Evolutionary conservation across 2,113 vertebrate genomes (phyloP).

Genomic region (Tyto alba): DNA sequence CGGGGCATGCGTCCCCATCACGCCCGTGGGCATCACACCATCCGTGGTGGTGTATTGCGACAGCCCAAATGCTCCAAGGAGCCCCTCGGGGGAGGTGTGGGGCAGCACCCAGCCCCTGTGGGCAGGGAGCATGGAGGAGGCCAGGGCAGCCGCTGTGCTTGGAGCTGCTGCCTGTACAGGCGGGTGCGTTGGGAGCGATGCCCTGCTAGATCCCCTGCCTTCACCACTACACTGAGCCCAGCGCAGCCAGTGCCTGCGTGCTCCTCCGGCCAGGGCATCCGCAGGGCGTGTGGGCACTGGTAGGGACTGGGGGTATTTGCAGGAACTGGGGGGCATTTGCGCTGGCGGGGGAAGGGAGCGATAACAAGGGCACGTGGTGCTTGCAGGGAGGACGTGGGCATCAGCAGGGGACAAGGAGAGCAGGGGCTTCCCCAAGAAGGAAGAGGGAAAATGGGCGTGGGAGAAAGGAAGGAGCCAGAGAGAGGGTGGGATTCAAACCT

Average conservation of each 20-base stretch:
- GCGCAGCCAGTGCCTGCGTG: accelerated
- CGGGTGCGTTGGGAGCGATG: not conserved
- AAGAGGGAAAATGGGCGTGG: not conserved
- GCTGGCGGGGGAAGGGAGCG: too few relatives aligned
- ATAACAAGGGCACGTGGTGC: accelerated
- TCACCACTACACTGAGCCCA: not conserved
- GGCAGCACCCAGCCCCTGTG: not conserved
- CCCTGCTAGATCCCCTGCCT: not conserved
- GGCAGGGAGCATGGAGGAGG: not conserved
- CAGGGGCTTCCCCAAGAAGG: not conserved
- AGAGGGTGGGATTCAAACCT: not conserved
- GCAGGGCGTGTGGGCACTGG: not conserved
- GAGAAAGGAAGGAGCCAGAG: not conserved
- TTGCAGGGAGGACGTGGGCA: not conserved
- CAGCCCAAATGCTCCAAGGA: not conserved
- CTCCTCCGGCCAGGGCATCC: not conserved
- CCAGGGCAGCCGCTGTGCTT: not conserved
- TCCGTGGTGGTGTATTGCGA: accelerated
- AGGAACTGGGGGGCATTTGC: not conserved
- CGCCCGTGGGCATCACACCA: not conserved
- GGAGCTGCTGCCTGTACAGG: conserved; percentile 13
- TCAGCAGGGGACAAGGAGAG: not conserved
- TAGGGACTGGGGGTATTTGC: not conserved
- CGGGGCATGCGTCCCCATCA: not conserved
- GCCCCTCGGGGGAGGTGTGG: too few relatives aligned